Percentiles rank a stretch among this genome's conserved stretches.
Conservation (phyloP, 1,140 invertebrate genomes). For the Zaprionus camerounensis region DNA sequence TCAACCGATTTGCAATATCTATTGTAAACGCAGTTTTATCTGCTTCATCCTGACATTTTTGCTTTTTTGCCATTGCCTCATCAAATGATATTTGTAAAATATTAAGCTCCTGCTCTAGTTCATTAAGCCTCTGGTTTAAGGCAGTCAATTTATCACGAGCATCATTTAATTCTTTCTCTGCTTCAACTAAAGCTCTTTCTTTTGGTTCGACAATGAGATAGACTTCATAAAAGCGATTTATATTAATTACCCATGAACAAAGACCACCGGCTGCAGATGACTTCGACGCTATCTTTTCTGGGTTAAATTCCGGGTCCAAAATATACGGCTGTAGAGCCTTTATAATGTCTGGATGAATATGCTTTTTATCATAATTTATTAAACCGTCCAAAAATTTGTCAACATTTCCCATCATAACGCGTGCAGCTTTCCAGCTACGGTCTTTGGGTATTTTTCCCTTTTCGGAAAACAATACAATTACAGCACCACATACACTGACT, state of each 20-base stretch:
- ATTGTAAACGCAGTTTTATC: slow-evolving; percentile 93
- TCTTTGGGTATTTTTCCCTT: slow-evolving; percentile 96
- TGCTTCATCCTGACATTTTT: slow-evolving; percentile 94
- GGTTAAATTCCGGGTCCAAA: slow-evolving; percentile 91
- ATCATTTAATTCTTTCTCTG: slow-evolving; percentile 92
- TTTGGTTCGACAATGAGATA: slow-evolving; percentile 97
- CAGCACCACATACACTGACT: slow-evolving; percentile 93
- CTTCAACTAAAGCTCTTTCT: slow-evolving; percentile 90
- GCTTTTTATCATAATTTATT: slow-evolving; percentile 96
- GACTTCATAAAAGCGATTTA: slow-evolving; percentile 95
- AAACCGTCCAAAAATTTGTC: slow-evolving; percentile 94
- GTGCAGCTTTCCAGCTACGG: slow-evolving; percentile 96
- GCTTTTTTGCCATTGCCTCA: slow-evolving; percentile 93
- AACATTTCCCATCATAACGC: slow-evolving; percentile 93
- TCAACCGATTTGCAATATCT: slow-evolving; percentile 95
- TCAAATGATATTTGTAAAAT: slow-evolving; percentile 92
- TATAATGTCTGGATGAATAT: slow-evolving; percentile 94
- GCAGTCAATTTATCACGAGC: slow-evolving; percentile 91
- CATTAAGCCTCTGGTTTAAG: slow-evolving; percentile 86
- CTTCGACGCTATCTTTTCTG: slow-evolving; percentile 93
- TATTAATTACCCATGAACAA: slow-evolving; percentile 97
- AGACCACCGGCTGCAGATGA: slow-evolving; percentile 94
- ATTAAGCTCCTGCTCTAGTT: slow-evolving; percentile 91
- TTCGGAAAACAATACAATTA: slow-evolving; percentile 93
- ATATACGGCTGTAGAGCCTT: slow-evolving; percentile 88